These are phyloP conservation scores for Smittia aterrima DNA, from an alignment of 2,888 invertebrate species.

Conservation along the genomic window DNA sequence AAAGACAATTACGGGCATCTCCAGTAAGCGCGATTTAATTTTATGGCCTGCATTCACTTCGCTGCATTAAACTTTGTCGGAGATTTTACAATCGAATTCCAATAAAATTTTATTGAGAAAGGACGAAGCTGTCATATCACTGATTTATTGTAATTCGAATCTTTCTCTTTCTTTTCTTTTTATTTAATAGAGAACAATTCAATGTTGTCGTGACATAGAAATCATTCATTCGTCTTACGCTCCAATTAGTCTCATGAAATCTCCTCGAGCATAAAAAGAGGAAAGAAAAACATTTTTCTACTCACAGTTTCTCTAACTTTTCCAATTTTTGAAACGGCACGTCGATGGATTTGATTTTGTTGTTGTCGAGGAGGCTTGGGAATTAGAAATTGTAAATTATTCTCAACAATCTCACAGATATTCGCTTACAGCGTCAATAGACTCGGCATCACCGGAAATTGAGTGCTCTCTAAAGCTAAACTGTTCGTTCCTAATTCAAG, in stretches of 20 bases:
- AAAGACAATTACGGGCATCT: not conserved
- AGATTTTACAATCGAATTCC: not conserved
- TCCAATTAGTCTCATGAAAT: too few relatives aligned
- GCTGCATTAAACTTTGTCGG: not conserved
- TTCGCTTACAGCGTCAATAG: not conserved
- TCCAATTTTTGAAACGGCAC: not conserved
- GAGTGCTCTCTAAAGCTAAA: conserved; percentile 53
- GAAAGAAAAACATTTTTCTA: too few relatives aligned
- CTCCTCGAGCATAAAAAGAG: too few relatives aligned
- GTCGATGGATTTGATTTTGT: not conserved
- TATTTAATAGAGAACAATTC: not conserved
- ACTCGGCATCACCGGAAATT: conserved; percentile 50
- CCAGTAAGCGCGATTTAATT: not conserved
- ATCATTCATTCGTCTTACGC: not conserved
- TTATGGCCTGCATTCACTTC: not conserved
- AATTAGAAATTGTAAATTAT: not conserved
- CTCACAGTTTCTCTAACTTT: conserved; percentile 30
- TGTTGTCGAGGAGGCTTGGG: conserved; percentile 12
- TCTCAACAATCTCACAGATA: too few relatives aligned
- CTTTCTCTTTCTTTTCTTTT: not conserved
- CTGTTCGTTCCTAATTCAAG: conserved; percentile 56
- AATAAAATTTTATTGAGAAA: not conserved
- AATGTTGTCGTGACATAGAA: not conserved
- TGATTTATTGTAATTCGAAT: not conserved
- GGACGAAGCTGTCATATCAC: not conserved